A percentile compares a stretch with the other conserved stretches of the same genome.
phyloP scores from a whole-genome alignment of 2,797 vertebrate genomes.

The Tarsius wallacei region DNA sequence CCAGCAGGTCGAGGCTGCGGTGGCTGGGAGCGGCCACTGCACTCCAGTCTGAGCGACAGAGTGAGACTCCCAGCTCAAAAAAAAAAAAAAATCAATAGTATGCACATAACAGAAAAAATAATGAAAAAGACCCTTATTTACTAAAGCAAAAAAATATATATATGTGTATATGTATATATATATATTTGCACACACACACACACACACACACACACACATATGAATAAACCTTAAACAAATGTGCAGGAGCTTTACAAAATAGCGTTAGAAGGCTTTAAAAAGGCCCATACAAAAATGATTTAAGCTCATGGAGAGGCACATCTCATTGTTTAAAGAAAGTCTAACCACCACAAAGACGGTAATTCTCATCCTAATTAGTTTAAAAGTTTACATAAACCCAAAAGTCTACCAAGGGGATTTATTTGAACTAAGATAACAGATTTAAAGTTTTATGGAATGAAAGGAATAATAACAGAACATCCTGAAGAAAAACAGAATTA shows the following conservation, averaged over 20 bases:
- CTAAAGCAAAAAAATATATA: not conserved
- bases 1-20: too few relatives aligned
- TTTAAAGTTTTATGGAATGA: not conserved
- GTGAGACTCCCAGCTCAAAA: too few relatives aligned
- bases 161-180: not conserved
- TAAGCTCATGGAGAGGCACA: slow-evolving; percentile 36
- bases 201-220: not conserved
- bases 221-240: not conserved
- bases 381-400: slow-evolving; percentile 21
- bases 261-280: not conserved
- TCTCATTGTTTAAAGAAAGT: not conserved
- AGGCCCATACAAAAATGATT: not conserved
- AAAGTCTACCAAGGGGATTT: not conserved
- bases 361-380: not conserved
- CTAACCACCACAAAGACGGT: not conserved
- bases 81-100: not conserved
- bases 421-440: slow-evolving; percentile 4
- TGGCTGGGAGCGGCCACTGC: too few relatives aligned
- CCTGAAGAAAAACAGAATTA: not conserved
- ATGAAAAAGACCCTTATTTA: not conserved
- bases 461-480: not conserved
- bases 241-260: not conserved
- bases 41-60: too few relatives aligned
- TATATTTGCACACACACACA: too few relatives aligned
- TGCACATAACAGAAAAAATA: not conserved